Conservation (phyloP, 1,140 invertebrate genomes). For the Ostrea edulis region DNA sequence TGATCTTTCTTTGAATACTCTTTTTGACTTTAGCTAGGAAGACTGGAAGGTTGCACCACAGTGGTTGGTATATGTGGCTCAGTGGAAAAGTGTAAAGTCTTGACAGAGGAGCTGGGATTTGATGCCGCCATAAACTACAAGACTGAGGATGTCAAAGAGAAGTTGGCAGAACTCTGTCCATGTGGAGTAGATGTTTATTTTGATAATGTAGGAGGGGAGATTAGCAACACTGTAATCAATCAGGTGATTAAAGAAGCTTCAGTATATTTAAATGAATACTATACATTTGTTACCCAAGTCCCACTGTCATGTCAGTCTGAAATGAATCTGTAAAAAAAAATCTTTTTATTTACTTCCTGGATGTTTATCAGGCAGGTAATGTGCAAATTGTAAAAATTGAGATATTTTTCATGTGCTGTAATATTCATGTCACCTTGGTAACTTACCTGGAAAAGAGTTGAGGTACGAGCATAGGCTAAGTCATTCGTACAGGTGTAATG, state of each 20-base stretch:
- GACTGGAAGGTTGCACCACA: constrained; percentile 62
- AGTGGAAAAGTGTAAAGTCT: constrained; percentile 69
- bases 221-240: constrained; percentile 74
- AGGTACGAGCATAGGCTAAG: no score
- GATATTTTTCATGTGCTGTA: no score
- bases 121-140: constrained; percentile 75
- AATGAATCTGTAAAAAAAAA: no score
- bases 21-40: constrained; percentile 67
- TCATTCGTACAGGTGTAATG: no score
- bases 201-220: constrained; percentile 77
- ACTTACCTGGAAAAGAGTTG: no score
- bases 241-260: constrained; percentile 61
- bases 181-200: constrained; percentile 75
- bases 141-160: constrained; percentile 63
- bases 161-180: constrained; percentile 67
- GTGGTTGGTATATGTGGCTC: constrained; percentile 76
- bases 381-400: no score
- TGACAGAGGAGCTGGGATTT: constrained; percentile 71
- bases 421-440: no score
- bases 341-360: no score
- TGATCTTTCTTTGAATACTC: background rate
- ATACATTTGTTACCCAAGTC: no score
- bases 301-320: no score
- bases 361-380: no score
- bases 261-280: no score